phyloP scores from a whole-genome alignment of 2,797 vertebrate genomes.

The Naso thynnoides region DNA sequence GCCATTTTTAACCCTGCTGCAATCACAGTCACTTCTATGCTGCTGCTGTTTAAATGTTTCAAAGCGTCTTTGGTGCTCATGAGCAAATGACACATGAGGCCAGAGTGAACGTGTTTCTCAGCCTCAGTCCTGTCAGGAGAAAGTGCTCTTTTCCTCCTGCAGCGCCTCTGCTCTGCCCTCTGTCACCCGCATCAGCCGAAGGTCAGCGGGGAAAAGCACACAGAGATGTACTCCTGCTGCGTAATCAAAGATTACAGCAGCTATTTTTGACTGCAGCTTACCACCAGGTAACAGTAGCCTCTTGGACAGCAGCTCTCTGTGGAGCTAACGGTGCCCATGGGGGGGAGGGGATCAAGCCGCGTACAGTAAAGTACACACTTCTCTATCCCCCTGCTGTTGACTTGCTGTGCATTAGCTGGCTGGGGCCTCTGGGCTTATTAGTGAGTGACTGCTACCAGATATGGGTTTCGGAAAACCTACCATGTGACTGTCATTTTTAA shows the following conservation, averaged over 20 bases:
- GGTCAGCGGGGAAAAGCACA: conserved; percentile 35
- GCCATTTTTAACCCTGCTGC: not conserved
- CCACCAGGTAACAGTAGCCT: conserved; percentile 52
- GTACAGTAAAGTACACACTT: conserved; percentile 29
- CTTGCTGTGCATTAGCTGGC: conserved; percentile 38
- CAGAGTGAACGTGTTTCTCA: conserved; percentile 16
- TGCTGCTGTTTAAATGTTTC: not conserved
- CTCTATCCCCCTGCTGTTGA: conserved; percentile 63
- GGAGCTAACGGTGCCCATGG: not conserved
- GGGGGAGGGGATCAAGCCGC: conserved; percentile 11
- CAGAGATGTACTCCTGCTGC: conserved; percentile 9
- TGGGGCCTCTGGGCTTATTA: conserved; percentile 37
- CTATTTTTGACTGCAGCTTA: conserved; percentile 58
- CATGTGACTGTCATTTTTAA: conserved; percentile 58
- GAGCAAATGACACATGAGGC: conserved; percentile 36
- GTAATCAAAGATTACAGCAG: conserved; percentile 37
- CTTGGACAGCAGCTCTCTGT: conserved; percentile 27
- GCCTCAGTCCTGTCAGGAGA: conserved; percentile 27
- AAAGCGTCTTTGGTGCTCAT: not conserved
- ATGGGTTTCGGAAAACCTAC: conserved; percentile 37
- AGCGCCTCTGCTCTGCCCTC: conserved; percentile 11
- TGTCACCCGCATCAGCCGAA: conserved; percentile 40
- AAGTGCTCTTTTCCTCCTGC: conserved; percentile 5
- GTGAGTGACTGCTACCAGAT: conserved; percentile 70
- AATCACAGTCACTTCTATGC: not conserved